phyloP scores from a whole-genome alignment of 2,113 vertebrate species.

The Lampris incognitus region DNA sequence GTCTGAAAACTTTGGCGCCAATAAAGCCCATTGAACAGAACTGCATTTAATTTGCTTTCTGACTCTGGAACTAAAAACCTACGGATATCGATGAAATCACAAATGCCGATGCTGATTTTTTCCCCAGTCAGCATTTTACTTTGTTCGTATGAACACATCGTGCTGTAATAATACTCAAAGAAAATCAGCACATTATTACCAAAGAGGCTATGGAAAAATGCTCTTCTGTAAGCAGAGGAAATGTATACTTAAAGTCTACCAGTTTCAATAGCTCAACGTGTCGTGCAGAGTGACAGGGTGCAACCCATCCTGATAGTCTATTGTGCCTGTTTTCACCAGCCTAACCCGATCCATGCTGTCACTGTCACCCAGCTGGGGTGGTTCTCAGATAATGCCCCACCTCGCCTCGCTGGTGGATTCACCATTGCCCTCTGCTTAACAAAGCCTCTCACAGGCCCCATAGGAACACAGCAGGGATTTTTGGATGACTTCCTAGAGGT shows the following conservation, averaged over 20 bases:
- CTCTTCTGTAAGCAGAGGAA: background rate
- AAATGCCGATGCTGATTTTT: too few relatives aligned
- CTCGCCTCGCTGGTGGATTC: slow-evolving; percentile 59
- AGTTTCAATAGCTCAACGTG: slow-evolving; percentile 7
- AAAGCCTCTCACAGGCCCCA: slow-evolving; percentile 60
- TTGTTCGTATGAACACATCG: too few relatives aligned
- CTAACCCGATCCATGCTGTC: slow-evolving; percentile 31
- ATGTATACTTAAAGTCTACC: background rate
- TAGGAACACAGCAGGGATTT: slow-evolving; percentile 51
- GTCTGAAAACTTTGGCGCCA: too few relatives aligned
- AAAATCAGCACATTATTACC: too few relatives aligned
- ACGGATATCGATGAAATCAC: slow-evolving; percentile 65
- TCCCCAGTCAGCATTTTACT: too few relatives aligned
- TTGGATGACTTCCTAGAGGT: slow-evolving; percentile 74
- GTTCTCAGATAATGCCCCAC: slow-evolving; percentile 40
- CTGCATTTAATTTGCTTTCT: slow-evolving; percentile 65
- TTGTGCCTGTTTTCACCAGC: slow-evolving; percentile 18
- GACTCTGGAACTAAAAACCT: slow-evolving; percentile 56
- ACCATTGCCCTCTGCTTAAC: slow-evolving; percentile 52
- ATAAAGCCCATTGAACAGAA: too few relatives aligned
- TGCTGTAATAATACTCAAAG: too few relatives aligned
- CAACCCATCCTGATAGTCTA: slow-evolving; percentile 22
- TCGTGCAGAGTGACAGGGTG: slow-evolving; percentile 3
- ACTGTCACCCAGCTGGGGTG: slow-evolving; percentile 10
- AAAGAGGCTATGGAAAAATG: too few relatives aligned